Evolutionary conservation across 2,888 invertebrate genomes (phyloP), one percentile per base, ranked within the genome.

Genomic region (Zhengitettix transpicula): DNA sequence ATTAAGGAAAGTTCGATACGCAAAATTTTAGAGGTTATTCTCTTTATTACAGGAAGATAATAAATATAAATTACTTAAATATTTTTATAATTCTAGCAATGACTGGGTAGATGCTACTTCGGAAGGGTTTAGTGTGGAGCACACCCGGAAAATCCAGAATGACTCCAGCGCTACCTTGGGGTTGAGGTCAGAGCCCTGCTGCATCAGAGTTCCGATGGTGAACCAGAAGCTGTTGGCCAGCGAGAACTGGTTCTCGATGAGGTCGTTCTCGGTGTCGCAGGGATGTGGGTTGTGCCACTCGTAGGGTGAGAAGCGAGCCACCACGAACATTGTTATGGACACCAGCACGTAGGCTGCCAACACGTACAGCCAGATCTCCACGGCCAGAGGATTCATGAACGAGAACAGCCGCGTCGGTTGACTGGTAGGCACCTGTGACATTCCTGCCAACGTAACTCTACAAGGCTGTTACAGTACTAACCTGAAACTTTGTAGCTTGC

Each of bases 201-300:
- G 88, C 80, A 97, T 83, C 68, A 97, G 84, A 40, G 94, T 94
- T 41, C 96, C 96, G 54, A 95, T 91, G 65, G 91, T 89, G 77
- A 96, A 96, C 95, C 95, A 96, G 76, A 97, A 89, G 66, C 92
- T 90, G 76, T 97, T 97, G 68, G 94, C 90, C 59, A 98, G 84
- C 65, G 89, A 93, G 79, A 99, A 99, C 77, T 97, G 95, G 73
- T 97, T 97, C 70, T 94, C 92, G 65, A 91, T 81, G 64, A 90
- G 81, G 73, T 93, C 91, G 55, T 85, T 85, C 69, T 89, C 86
- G 65, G 85, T 85, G 17, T 85, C 82, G 69, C 89, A 89, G 1
- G 88, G 85, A 69, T 89, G 84, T 9, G 83, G 83, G 71, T 85
- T 85, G 68, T 89, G 85, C 92, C 93, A 93, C 74, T 97, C 97